Base-by-base conservation (phyloP, 2,888 invertebrate species). In the Andrena haemorrhoa region DNA sequence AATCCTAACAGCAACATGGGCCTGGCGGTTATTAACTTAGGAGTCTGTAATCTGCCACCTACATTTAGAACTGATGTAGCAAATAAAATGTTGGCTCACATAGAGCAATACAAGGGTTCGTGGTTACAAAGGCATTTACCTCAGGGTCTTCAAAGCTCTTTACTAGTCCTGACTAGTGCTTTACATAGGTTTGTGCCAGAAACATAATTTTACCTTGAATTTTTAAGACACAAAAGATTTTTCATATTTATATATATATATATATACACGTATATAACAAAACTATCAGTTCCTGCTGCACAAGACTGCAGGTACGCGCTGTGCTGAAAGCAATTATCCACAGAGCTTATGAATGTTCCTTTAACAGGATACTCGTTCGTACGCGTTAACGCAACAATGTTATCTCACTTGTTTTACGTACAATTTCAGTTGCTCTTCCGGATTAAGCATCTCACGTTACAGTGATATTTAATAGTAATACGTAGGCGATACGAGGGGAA, bases 1-100 rank as follows among this genome's bases (percentile, higher is more conserved):
- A 95, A 95, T 92, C 95, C 95, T 16, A 94, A 94, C 76, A 94
- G 94, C 83, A 95, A 95, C 83, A 94, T 95, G 94, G 96, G 95
- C 0, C 92, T 95, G 41, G 94, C 95, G 58, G 95, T 95, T 60
- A 95, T 96, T 65, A 96, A 96, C 91, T 94, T 95, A 75, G 96
- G 96, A 26, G 94, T 96, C 10, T 94, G 94, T 74, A 96, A 96
- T 92, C 92, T 96, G n/a, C 95, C 95, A 23, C 95, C 95, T 16
- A 96, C 96, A 20, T 94, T 95, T 51, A 94, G 95, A 82, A 96
- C 96, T n/a, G 96, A 96, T 89, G 94, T 96, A 85, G 96, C 96
- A 23, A 96, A 96, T 92, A 95, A 95, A 89, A 93, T 95, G 89
- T 90, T 95, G 64, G 95, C 95, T 74, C 93, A 95, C 75, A 94